phyloP scores from a whole-genome alignment of 2,888 invertebrate genomes.

The Latheticus oryzae region DNA sequence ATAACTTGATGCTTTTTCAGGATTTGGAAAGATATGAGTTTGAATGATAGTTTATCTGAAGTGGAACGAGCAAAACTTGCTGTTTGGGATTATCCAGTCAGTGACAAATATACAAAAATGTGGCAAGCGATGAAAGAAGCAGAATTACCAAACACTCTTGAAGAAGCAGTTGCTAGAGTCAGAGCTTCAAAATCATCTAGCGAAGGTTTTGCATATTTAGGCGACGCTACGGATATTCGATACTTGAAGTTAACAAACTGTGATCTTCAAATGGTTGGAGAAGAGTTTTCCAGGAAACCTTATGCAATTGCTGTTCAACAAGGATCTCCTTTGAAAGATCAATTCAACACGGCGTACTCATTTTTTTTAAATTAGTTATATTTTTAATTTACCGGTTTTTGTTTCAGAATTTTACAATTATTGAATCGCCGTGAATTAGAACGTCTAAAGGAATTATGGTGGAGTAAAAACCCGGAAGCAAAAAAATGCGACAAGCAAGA shows the following conservation, averaged over 20 bases:
- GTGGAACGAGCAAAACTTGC: conserved; percentile 93
- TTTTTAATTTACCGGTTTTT: conserved; percentile 14
- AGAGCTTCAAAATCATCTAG: conserved; percentile 75
- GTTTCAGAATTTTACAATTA: conserved; percentile 85
- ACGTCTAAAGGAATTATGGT: conserved; percentile 96
- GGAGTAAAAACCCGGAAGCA: conserved; percentile 86
- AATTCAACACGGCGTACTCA: conserved; percentile 94
- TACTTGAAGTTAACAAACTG: conserved; percentile 81
- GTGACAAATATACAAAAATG: conserved; percentile 98
- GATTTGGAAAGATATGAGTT: conserved; percentile 98
- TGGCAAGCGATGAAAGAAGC: conserved; percentile 95
- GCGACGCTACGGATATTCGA: conserved; percentile 93
- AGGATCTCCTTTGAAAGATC: conserved; percentile 92
- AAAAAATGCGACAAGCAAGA: conserved; percentile 87
- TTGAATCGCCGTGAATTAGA: conserved; percentile 94
- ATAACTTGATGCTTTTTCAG: conserved; percentile 65
- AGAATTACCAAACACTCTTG: conserved; percentile 80
- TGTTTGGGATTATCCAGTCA: conserved; percentile 99
- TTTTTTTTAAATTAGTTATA: conserved; percentile 7
- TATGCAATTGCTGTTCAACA: conserved; percentile 98
- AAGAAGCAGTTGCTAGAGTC: conserved; percentile 84
- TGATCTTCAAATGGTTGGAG: conserved; percentile 92
- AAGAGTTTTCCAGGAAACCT: conserved; percentile 97
- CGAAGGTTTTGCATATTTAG: conserved; percentile 84
- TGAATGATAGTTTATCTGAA: conserved; percentile 92